Percentiles rank a stretch among this genome's conserved stretches.
These are phyloP conservation scores for Prosopocoilus inquinatus DNA, from an alignment of 2,888 invertebrate species.

Conservation along the genomic window DNA sequence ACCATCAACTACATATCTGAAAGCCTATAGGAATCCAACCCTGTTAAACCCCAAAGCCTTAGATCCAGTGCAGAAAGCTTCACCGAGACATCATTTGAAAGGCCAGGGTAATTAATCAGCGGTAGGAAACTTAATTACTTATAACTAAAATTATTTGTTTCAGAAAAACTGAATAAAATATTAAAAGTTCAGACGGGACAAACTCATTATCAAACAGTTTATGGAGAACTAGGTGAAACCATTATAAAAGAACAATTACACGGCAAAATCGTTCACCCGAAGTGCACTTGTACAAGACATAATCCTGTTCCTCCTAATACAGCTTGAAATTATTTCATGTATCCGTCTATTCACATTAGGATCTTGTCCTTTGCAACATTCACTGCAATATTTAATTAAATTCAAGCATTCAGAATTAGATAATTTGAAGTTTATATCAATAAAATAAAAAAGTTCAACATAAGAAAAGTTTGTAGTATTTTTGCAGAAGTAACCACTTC, in stretches of 20 bases:
- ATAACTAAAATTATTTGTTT: neutral
- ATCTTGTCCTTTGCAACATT: too few species aligned
- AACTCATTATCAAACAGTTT: slow-evolving; percentile 11
- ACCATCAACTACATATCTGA: slow-evolving; percentile 8
- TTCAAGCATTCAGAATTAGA: too few species aligned
- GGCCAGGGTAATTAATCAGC: too few species aligned
- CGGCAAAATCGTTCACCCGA: slow-evolving; percentile 14
- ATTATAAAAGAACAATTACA: slow-evolving; percentile 17
- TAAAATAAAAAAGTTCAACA: too few species aligned
- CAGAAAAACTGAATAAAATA: slow-evolving; percentile 13
- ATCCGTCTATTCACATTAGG: too few species aligned
- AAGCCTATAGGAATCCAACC: slow-evolving; percentile 11
- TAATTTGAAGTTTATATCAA: too few species aligned
- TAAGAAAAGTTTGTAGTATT: too few species aligned
- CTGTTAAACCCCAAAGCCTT: slow-evolving; percentile 7
- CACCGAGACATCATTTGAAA: too few species aligned
- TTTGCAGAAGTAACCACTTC: too few species aligned
- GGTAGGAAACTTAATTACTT: too few species aligned
- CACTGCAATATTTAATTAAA: too few species aligned
- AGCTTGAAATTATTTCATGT: too few species aligned
- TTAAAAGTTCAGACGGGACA: slow-evolving; percentile 11
- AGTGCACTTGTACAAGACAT: slow-evolving; percentile 6
- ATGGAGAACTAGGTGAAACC: slow-evolving; percentile 10
- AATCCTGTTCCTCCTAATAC: neutral
- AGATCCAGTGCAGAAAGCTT: neutral